Evolutionary conservation across 53 echinoderm and acorn worm species (phyloP).

Genomic region (Hippasteria phrygiana): DNA sequence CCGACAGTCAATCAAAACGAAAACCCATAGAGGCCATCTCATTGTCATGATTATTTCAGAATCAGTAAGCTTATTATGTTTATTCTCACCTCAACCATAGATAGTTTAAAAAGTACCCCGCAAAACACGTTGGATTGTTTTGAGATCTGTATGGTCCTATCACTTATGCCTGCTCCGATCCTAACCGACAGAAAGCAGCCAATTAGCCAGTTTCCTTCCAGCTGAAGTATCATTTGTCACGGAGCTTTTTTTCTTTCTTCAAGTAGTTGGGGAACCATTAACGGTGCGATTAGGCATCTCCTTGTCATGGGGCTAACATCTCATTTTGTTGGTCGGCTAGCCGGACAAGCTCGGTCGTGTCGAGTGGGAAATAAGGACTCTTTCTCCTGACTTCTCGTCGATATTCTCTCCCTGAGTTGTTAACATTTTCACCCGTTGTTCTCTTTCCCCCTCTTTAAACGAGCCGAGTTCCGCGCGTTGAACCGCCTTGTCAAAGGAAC

Average conservation of each 20-base stretch:
- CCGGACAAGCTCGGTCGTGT: slow-evolving; percentile 28
- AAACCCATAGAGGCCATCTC: no score
- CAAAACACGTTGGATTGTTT: background rate
- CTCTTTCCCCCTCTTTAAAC: background rate
- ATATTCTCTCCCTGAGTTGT: slow-evolving; percentile 25
- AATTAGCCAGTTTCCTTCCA: background rate
- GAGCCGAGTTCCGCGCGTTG: slow-evolving; percentile 21
- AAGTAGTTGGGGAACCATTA: background rate
- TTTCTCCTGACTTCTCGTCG: slow-evolving; percentile 18
- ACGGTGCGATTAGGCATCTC: background rate
- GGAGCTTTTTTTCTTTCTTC: background rate
- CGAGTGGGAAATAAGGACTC: slow-evolving; percentile 35
- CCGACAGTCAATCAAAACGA: no score
- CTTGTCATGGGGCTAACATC: background rate
- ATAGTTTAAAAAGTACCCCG: background rate
- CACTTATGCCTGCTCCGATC: background rate
- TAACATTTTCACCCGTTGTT: background rate
- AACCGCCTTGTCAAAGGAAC: slow-evolving; percentile 17
- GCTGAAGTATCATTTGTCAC: background rate
- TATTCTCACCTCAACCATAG: background rate
- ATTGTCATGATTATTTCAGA: background rate
- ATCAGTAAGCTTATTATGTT: background rate
- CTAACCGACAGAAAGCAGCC: background rate
- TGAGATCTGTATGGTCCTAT: background rate
- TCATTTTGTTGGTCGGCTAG: slow-evolving; percentile 13